These are phyloP conservation scores for Porites lobata DNA, from an alignment of 92 coral and sea anemone species.

Conservation along the genomic window DNA sequence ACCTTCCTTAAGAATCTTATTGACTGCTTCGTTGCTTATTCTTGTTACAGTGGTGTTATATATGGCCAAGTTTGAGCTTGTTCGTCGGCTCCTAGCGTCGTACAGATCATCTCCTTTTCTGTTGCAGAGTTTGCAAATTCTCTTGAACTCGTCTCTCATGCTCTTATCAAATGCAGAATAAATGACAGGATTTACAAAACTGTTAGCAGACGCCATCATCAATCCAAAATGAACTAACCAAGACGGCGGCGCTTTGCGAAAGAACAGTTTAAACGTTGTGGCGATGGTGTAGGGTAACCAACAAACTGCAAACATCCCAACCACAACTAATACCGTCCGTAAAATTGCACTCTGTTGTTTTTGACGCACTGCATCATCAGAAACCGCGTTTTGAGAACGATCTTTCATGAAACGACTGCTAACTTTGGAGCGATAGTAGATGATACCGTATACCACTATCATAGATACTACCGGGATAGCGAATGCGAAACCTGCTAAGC, in stretches of 20 bases:
- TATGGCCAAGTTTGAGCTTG: slow-evolving; percentile 40
- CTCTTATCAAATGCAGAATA: slow-evolving; percentile 80
- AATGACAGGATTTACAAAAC: slow-evolving; percentile 81
- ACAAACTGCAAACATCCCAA: slow-evolving; percentile 78
- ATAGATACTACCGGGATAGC: slow-evolving; percentile 75
- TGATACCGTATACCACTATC: slow-evolving; percentile 70
- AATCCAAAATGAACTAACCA: slow-evolving; percentile 90
- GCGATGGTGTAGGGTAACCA: slow-evolving; percentile 86
- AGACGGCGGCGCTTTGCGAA: slow-evolving; percentile 66
- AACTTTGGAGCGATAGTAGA: slow-evolving; percentile 69
- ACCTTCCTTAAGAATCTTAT: slow-evolving; percentile 25
- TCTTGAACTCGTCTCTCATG: slow-evolving; percentile 59
- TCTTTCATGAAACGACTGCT: slow-evolving; percentile 62
- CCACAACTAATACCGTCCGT: slow-evolving; percentile 74
- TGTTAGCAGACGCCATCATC: slow-evolving; percentile 75
- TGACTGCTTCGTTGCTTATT: slow-evolving; percentile 40
- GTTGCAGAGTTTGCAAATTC: slow-evolving; percentile 38
- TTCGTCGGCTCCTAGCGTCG: slow-evolving; percentile 23
- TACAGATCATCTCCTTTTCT: slow-evolving; percentile 22
- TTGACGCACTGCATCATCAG: slow-evolving; percentile 49
- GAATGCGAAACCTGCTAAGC: slow-evolving; percentile 83
- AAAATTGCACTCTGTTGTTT: slow-evolving; percentile 75
- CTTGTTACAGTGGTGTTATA: slow-evolving; percentile 25
- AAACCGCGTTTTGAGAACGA: slow-evolving; percentile 25
- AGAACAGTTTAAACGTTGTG: slow-evolving; percentile 76